A percentile compares a stretch with the other conserved stretches of the same genome.
Conservation (phyloP, 1,140 invertebrate genomes). For the Cardiocondyla obscurior region DNA sequence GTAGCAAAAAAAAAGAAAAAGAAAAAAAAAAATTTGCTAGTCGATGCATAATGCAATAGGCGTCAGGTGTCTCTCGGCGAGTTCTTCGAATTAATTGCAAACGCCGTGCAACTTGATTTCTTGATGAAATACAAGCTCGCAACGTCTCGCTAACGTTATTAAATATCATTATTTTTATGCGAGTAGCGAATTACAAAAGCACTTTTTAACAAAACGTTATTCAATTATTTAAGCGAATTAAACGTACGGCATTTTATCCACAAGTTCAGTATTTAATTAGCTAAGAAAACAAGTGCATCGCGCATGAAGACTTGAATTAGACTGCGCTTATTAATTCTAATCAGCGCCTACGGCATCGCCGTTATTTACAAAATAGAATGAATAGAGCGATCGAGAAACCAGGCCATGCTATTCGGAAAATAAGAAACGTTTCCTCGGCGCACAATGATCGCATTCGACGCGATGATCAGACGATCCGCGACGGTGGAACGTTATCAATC, state of each 20-base stretch:
- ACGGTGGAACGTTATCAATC: neutral
- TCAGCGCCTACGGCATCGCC: neutral
- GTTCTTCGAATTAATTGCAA: constrained; percentile 23
- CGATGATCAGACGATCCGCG: constrained; percentile 51
- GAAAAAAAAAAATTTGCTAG: constrained; percentile 48
- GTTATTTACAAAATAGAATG: constrained; percentile 13
- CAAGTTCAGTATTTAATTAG: too few relatives aligned
- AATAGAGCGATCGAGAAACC: constrained; percentile 1
- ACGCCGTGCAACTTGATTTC: constrained; percentile 31
- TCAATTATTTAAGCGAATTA: neutral
- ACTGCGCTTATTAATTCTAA: neutral
- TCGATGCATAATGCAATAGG: neutral
- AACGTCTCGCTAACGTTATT: neutral
- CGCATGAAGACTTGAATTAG: neutral
- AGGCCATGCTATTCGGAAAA: constrained; percentile 66
- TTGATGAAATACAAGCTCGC: neutral
- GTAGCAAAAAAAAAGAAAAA: too few relatives aligned
- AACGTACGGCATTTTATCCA: neutral
- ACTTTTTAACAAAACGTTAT: neutral
- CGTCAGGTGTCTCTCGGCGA: neutral
- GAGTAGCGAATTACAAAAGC: neutral
- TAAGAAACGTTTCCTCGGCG: constrained; percentile 44
- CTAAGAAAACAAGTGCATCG: neutral
- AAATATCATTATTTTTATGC: neutral
- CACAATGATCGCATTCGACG: constrained; percentile 45